These are phyloP conservation scores for Tylochromis polylepis DNA, from an alignment of 2,113 vertebrate species.

Conservation along the genomic window DNA sequence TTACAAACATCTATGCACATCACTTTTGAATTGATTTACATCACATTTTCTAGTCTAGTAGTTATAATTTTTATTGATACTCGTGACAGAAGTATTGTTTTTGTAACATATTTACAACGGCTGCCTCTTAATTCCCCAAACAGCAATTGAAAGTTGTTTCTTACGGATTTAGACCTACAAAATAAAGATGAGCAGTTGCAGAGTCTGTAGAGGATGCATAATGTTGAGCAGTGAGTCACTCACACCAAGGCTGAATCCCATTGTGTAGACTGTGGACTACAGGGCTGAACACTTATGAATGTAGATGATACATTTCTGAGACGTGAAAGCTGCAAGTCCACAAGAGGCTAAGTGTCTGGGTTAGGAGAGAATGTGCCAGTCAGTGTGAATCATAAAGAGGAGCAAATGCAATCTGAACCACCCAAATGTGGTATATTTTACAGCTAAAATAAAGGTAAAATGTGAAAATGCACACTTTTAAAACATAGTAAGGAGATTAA, in stretches of 20 bases:
- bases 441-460: background rate
- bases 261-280: slow-evolving; percentile 33
- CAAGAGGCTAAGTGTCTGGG: slow-evolving; percentile 34
- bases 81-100: background rate
- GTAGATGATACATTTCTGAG: slow-evolving; percentile 32
- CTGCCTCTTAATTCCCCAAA: background rate
- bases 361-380: background rate
- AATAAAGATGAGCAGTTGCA: slow-evolving; percentile 18
- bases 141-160: background rate
- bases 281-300: slow-evolving; percentile 1
- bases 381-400: slow-evolving; percentile 27
- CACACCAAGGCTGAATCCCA: slow-evolving; percentile 30
- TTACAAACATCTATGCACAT: background rate
- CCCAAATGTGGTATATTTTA: background rate
- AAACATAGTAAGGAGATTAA: background rate
- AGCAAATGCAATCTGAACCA: background rate
- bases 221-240: slow-evolving; percentile 23
- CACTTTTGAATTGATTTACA: background rate
- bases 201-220: background rate
- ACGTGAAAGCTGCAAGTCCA: slow-evolving; percentile 7
- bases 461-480: background rate
- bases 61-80: background rate
- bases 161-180: background rate
- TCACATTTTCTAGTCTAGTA: background rate
- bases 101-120: background rate